These are phyloP conservation scores for Diaprepes abbreviatus DNA, from an alignment of 2,888 invertebrate genomes.

Conservation along the genomic window DNA sequence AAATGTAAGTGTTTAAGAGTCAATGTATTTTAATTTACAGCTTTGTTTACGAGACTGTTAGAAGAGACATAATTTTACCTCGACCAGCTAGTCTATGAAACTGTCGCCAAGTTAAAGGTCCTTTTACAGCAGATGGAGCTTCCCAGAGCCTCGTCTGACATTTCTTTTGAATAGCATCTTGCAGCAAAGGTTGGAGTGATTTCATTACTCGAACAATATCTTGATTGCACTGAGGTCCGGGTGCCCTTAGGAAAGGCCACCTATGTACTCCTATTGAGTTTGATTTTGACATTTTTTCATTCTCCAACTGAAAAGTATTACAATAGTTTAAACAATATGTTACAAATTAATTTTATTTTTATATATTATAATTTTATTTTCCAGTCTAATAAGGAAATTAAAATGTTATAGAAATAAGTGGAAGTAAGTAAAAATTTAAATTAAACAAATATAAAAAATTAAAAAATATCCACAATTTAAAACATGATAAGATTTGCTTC, in stretches of 20 bases:
- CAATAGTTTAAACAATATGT: too few species aligned
- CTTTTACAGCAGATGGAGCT: constrained; percentile 90
- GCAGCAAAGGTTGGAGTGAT: constrained; percentile 89
- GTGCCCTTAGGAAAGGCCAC: constrained; percentile 89
- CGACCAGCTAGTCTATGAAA: constrained; percentile 96
- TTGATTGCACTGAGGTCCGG: constrained; percentile 88
- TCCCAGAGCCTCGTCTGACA: constrained; percentile 90
- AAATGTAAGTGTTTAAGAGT: too few species aligned
- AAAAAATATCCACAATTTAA: too few species aligned
- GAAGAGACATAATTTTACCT: constrained; percentile 66
- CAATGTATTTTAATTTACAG: too few species aligned
- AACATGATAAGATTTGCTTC: too few species aligned
- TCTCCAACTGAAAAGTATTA: constrained; percentile 53
- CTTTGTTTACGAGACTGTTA: too few species aligned
- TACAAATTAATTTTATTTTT: too few species aligned
- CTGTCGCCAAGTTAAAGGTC: constrained; percentile 98
- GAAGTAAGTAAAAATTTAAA: too few species aligned
- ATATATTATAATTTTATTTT: too few species aligned
- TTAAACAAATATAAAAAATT: too few species aligned
- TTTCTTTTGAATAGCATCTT: constrained; percentile 96
- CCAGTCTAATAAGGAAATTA: too few species aligned
- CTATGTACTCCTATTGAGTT: constrained; percentile 75
- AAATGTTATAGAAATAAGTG: too few species aligned
- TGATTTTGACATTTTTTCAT: constrained; percentile 59
- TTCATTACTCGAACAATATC: constrained; percentile 94